phyloP scores from a whole-genome alignment of 2,888 invertebrate species.

The Anagyrus pseudococci region DNA sequence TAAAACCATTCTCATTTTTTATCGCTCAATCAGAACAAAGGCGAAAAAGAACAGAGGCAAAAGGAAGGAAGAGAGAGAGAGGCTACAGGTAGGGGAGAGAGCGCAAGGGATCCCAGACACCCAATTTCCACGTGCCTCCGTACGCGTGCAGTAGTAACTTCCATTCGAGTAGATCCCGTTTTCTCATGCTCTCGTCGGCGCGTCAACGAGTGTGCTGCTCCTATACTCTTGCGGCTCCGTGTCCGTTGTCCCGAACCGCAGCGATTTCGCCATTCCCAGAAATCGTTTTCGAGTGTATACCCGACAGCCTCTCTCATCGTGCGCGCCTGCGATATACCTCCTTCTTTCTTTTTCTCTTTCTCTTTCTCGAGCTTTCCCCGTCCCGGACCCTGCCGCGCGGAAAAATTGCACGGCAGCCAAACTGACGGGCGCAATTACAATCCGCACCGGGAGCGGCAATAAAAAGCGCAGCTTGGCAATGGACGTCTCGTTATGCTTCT shows the following conservation, averaged over 20 bases:
- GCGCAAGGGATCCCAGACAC: not conserved
- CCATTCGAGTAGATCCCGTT: conserved; percentile 25
- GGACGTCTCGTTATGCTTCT: not conserved
- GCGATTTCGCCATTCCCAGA: conserved; percentile 26
- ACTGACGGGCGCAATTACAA: conserved; percentile 16
- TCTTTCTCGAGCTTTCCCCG: too few species aligned
- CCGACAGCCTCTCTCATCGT: not conserved
- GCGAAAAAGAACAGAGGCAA: not conserved
- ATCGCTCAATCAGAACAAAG: conserved; percentile 17
- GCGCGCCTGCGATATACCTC: too few species aligned
- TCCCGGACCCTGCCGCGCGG: too few species aligned
- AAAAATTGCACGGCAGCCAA: not conserved
- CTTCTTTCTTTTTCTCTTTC: too few species aligned
- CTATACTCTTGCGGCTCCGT: too few species aligned
- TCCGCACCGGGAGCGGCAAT: too few species aligned
- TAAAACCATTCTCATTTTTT: conserved; percentile 7
- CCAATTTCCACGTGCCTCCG: conserved; percentile 15
- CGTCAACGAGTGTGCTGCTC: not conserved
- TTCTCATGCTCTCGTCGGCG: not conserved
- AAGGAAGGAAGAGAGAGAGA: not conserved
- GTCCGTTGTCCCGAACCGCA: not conserved
- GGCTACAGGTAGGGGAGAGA: not conserved
- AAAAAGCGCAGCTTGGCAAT: conserved; percentile 7
- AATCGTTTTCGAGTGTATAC: conserved; percentile 23
- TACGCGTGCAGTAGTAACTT: conserved; percentile 9